These are phyloP conservation scores for Yponomeuta plumbellus DNA, from an alignment of 2,888 invertebrate genomes.

Conservation along the genomic window DNA sequence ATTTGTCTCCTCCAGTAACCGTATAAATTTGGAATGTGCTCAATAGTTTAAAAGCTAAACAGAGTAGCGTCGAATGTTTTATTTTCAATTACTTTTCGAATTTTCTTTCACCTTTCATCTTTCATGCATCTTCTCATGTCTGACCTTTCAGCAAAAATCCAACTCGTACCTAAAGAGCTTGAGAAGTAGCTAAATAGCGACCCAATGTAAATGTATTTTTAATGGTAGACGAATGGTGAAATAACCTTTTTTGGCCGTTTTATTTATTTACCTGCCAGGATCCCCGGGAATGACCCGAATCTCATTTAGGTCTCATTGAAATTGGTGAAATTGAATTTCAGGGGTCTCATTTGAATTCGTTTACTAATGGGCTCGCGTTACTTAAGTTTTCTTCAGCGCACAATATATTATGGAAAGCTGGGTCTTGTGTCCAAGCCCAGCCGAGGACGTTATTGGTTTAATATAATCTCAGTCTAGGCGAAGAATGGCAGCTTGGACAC, in stretches of 20 bases:
- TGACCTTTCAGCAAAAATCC: neutral
- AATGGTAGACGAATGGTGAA: conserved; percentile 18
- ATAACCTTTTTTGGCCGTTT: conserved; percentile 23
- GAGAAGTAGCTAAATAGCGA: neutral
- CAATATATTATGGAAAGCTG: neutral
- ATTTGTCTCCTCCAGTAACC: too few relatives aligned
- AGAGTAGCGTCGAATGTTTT: too few relatives aligned
- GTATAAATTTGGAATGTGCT: too few relatives aligned
- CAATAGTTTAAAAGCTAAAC: too few relatives aligned
- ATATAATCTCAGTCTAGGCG: neutral
- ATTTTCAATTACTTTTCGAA: too few relatives aligned
- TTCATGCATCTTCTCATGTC: neutral
- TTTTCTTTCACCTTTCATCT: too few relatives aligned
- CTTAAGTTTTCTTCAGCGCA: neutral
- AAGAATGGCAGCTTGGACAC: neutral
- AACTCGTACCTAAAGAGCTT: neutral
- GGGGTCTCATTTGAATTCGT: conserved; percentile 11
- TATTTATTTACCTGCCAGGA: conserved; percentile 23
- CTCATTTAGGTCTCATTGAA: conserved; percentile 21
- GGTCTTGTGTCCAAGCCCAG: neutral
- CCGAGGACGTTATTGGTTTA: neutral
- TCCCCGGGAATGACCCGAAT: conserved; percentile 20
- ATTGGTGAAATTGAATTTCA: conserved; percentile 15
- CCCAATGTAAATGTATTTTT: conserved; percentile 17
- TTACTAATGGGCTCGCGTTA: conserved; percentile 14